Base-by-base conservation (phyloP, 1,140 invertebrate genomes). In the Pseudomyrmex pallidus region DNA sequence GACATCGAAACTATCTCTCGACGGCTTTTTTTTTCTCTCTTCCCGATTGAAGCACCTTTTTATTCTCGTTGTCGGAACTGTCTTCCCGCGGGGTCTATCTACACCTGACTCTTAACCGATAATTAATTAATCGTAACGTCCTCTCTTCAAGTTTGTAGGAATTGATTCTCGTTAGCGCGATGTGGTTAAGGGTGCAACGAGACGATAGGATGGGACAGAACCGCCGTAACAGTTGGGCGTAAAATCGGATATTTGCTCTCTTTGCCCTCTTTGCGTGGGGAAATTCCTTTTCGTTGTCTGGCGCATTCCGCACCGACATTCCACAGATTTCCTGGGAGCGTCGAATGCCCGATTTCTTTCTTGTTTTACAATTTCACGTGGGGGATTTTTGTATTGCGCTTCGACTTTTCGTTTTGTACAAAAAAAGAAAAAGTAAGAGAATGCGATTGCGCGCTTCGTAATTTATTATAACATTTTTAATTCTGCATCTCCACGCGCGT, bases 111-210 rank as follows among this genome's bases (percentile, higher is more conserved):
- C 22, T 77, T 77, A 72, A 77, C 78, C 78, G 84, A 76, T 86
- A 86, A 87, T 87, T 87, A 84, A 87, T 87, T 87, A 87, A 87
- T 84, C 80, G 83, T 54, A 52, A 22, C 83, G 85, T 62, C 56
- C 67, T 66, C 48, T 64, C 52, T 56, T 56, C 77, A 66, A 63
- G 59, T 64, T 73, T 59, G 10, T 35, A 62, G 78, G 4, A 78
- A 87, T 86, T 86, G 85, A 87, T 86, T 70, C 86, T 87, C 67
- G 86, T 83, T 86, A 86, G 22, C n/a, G 17, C 73, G 67, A 57
- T 59, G 73, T 56, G 67, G 62, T 59, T 35, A 67, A 86, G n/a
- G 35, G 12, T 35, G 44, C 7, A n/a, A 35, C 35, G 7, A 46
- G 10, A 64, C 25, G 9, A 20, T 7, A 17, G 17, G 17, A 12